Conservation (phyloP, 2,888 invertebrate genomes). For the Fragum sueziense region DNA sequence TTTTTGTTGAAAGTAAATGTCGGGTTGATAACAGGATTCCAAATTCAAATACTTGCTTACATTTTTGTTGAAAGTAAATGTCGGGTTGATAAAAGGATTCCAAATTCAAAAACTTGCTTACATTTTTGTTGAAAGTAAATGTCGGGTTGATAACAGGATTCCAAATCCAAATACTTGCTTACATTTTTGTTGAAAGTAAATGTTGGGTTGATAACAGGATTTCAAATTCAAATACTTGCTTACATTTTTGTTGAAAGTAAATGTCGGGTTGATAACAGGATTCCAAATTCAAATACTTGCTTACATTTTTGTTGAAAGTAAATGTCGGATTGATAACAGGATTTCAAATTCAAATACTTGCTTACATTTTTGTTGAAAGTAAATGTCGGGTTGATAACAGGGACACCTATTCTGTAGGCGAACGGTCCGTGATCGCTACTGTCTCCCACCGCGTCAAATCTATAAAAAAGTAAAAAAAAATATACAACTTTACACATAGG, state of each 20-base stretch:
- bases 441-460: constrained; percentile 76
- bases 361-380: constrained; percentile 75
- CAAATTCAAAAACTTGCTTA: too few species aligned
- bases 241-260: background rate
- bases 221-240: background rate
- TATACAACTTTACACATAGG: too few species aligned
- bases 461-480: constrained; percentile 52
- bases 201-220: constrained; percentile 77
- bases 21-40: too few species aligned
- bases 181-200: constrained; percentile 76
- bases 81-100: too few species aligned
- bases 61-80: too few species aligned
- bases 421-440: constrained; percentile 82
- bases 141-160: too few species aligned
- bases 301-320: background rate
- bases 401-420: constrained; percentile 80
- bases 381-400: constrained; percentile 79
- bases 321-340: constrained; percentile 73
- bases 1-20: too few species aligned
- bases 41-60: too few species aligned
- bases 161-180: too few species aligned
- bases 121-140: constrained; percentile 76
- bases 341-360: constrained; percentile 72
- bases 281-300: background rate
- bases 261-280: constrained; percentile 72